These are phyloP conservation scores for Mimas tiliae DNA, from an alignment of 2,888 invertebrate genomes.

Conservation along the genomic window DNA sequence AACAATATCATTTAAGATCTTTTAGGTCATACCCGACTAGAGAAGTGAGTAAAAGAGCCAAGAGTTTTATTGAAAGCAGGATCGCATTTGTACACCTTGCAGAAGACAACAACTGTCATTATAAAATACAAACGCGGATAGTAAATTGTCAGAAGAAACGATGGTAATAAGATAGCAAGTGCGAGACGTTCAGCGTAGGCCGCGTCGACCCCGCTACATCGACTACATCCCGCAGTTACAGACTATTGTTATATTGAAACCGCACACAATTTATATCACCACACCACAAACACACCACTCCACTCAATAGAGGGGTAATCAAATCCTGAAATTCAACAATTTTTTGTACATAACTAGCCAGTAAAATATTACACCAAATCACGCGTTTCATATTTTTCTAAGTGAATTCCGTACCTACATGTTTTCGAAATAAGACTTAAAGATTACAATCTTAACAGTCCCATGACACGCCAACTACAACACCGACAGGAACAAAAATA, in stretches of 20 bases:
- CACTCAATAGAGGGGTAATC: slow-evolving; percentile 10
- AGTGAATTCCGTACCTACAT: slow-evolving; percentile 21
- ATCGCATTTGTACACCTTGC: slow-evolving; percentile 33
- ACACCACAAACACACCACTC: slow-evolving; percentile 35
- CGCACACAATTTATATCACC: slow-evolving; percentile 67
- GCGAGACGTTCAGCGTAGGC: slow-evolving; percentile 61
- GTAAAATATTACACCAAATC: slow-evolving; percentile 20
- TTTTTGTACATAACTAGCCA: slow-evolving; percentile 5
- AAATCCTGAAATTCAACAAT: slow-evolving; percentile 12
- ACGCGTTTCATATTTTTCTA: slow-evolving; percentile 9
- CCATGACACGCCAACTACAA: slow-evolving; percentile 37
- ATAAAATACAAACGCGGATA: slow-evolving; percentile 68
- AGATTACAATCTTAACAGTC: slow-evolving; percentile 29
- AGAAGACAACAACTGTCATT: slow-evolving; percentile 56
- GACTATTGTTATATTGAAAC: slow-evolving; percentile 69
- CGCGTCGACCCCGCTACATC: slow-evolving; percentile 51
- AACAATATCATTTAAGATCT: no score
- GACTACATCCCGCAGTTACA: slow-evolving; percentile 55
- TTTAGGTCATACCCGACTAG: no score
- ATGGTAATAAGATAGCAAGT: slow-evolving; percentile 74
- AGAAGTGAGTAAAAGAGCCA: slow-evolving; percentile 10
- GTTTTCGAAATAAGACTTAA: slow-evolving; percentile 17
- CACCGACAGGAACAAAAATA: slow-evolving; percentile 38
- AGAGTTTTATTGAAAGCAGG: slow-evolving; percentile 19
- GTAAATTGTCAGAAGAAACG: slow-evolving; percentile 76